Evolutionary conservation across 2,888 invertebrate species (phyloP).

Genomic region (Hydropsyche betteni): DNA sequence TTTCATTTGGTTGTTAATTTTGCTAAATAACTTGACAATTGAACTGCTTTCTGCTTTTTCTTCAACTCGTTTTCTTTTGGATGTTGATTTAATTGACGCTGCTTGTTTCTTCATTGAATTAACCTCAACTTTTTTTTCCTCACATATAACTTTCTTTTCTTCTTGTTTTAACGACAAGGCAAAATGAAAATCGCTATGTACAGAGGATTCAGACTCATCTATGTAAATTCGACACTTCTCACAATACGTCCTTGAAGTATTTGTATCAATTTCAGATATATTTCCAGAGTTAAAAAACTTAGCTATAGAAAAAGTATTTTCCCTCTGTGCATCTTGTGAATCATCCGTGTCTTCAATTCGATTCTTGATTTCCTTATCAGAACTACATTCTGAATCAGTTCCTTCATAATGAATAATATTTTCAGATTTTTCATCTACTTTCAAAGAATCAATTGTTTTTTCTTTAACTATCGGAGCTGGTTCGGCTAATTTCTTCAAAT

Average conservation of each 20-base stretch:
- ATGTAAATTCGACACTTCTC: conserved; percentile 72
- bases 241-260: conserved; percentile 60
- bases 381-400: conserved; percentile 62
- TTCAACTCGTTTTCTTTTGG: conserved; percentile 51
- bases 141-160: conserved; percentile 34
- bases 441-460: conserved; percentile 1
- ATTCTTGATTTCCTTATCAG: conserved; percentile 63
- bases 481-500: conserved; percentile 55
- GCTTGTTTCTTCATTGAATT: conserved; percentile 39
- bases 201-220: conserved; percentile 66
- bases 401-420: conserved; percentile 54
- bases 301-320: conserved; percentile 35
- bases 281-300: conserved; percentile 42
- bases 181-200: conserved; percentile 79
- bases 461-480: conserved; percentile 15
- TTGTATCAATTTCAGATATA: conserved; percentile 50
- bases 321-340: conserved; percentile 54
- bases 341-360: conserved; percentile 60
- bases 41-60: conserved; percentile 51
- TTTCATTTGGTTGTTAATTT: conserved; percentile 54
- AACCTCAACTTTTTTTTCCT: background rate
- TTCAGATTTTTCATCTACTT: background rate
- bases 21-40: conserved; percentile 62
- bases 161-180: conserved; percentile 73
- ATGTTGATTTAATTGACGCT: conserved; percentile 52